phyloP scores from a whole-genome alignment of 1,140 invertebrate genomes.

The Watersipora subatra region DNA sequence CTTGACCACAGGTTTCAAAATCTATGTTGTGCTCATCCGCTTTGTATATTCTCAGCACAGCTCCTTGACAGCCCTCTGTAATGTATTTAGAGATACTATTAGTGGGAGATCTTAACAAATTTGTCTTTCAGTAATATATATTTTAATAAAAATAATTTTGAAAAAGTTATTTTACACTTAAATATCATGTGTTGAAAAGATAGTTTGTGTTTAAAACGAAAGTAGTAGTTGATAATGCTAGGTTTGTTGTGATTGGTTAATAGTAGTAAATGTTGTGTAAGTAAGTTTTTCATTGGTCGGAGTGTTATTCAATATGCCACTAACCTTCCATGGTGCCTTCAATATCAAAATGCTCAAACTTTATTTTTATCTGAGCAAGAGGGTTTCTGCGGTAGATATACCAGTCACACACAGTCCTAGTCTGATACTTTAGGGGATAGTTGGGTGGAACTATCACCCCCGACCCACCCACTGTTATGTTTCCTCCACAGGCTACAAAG shows the following conservation, averaged over 20 bases:
- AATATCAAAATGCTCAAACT: neutral
- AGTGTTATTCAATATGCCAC: no score
- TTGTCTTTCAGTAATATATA: no score
- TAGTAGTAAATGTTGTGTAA: no score
- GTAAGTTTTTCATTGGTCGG: no score
- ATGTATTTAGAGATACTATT: no score
- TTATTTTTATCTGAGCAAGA: neutral
- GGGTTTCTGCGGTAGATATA: neutral
- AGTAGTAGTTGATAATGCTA: no score
- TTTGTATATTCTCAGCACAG: neutral
- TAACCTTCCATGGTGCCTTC: neutral
- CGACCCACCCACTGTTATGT: neutral
- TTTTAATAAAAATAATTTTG: no score
- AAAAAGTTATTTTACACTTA: no score
- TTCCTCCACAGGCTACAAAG: neutral
- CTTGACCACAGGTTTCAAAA: neutral
- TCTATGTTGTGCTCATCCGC: neutral
- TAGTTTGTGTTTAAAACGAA: no score
- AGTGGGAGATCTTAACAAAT: no score
- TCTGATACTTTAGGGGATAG: neutral
- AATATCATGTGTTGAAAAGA: no score
- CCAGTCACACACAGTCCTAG: neutral
- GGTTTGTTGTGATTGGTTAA: no score
- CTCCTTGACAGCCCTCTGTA: neutral
- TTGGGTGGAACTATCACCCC: neutral